Evolutionary conservation across 2,113 vertebrate species (phyloP).

Genomic region (Leptosomus discolor): DNA sequence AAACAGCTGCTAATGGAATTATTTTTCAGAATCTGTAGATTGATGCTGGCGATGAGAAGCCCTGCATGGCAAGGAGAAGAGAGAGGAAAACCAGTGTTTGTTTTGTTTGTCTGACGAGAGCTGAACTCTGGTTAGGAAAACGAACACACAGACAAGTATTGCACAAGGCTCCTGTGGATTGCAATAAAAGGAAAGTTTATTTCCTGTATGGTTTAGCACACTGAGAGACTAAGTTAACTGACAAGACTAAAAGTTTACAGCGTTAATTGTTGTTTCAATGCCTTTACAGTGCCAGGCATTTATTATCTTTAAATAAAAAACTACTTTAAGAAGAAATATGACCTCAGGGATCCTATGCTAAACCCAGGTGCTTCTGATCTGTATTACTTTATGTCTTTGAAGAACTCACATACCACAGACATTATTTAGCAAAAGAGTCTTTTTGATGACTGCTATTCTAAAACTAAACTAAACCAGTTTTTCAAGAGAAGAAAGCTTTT

Average conservation of each 20-base stretch:
- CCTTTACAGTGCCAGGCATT: neutral
- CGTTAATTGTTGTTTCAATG: slow-evolving; percentile 11
- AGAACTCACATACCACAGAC: neutral
- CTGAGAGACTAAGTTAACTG: neutral
- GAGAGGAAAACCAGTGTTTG: neutral
- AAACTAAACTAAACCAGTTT: neutral
- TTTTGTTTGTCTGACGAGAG: neutral
- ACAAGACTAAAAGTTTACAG: neutral
- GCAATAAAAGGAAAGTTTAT: neutral
- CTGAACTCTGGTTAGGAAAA: neutral
- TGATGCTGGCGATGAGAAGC: neutral
- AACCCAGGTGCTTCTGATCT: neutral
- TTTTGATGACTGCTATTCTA: neutral
- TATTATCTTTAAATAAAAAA: slow-evolving; percentile 1
- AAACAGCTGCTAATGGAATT: neutral
- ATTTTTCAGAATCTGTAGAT: neutral
- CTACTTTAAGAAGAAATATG: neutral
- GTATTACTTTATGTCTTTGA: neutral
- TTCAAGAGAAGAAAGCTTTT: neutral
- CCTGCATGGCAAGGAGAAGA: neutral
- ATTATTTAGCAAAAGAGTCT: neutral
- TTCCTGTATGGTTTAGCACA: slow-evolving; percentile 13
- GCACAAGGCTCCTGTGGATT: neutral
- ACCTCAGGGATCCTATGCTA: neutral
- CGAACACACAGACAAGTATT: neutral